Evolutionary conservation across 2,797 vertebrate species (phyloP).

Genomic region (Rhinichthys osculus): DNA sequence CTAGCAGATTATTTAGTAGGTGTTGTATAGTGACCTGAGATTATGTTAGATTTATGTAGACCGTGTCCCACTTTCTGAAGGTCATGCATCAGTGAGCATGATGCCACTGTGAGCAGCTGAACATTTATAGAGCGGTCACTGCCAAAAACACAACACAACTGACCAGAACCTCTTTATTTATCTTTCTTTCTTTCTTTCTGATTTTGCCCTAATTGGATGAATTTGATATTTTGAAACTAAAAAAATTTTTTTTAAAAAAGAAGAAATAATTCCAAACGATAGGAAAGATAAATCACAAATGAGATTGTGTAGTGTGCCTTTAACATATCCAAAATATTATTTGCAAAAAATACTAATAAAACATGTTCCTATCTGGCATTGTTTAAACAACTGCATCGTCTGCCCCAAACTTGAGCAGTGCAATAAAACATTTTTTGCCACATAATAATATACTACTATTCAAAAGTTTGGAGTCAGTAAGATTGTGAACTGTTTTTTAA

Average conservation of each 20-base stretch:
- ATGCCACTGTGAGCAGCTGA: conserved; percentile 52
- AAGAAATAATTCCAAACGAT: neutral
- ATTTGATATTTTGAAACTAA: neutral
- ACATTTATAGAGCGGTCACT: conserved; percentile 53
- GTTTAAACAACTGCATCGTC: neutral
- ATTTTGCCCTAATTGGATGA: neutral
- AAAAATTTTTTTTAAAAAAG: neutral
- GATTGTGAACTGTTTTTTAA: neutral
- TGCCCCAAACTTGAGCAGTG: no score
- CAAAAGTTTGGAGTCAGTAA: neutral
- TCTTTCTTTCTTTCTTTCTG: neutral
- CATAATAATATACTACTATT: neutral
- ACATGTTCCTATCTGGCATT: neutral
- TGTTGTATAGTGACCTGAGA: conserved; percentile 41
- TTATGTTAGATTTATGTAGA: conserved; percentile 57
- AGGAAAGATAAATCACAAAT: neutral
- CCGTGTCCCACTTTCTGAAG: conserved; percentile 60
- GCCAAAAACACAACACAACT: conserved; percentile 46
- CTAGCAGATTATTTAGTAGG: conserved; percentile 3
- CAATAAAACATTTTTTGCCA: neutral
- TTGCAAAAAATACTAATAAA: neutral
- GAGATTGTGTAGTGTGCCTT: no score
- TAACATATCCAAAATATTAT: neutral
- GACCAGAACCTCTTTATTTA: neutral
- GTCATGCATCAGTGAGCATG: conserved; percentile 54